Evolutionary conservation across 2,888 invertebrate genomes (phyloP).

Genomic region (Hyposoter didymator): DNA sequence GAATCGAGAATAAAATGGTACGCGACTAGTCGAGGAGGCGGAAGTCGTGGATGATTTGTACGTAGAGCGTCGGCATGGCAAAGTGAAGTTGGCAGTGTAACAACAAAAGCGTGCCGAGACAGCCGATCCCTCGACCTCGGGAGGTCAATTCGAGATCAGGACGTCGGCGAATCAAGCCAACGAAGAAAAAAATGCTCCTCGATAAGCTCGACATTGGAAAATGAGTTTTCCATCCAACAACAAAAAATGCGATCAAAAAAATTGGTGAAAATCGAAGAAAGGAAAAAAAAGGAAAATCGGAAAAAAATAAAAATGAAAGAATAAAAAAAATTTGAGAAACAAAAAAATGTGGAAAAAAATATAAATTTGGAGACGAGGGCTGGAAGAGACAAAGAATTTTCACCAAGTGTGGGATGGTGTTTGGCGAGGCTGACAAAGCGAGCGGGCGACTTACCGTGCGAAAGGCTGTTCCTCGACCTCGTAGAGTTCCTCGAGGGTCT

Average conservation of each 20-base stretch:
- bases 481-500: slow-evolving; percentile 83
- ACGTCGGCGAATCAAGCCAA: slow-evolving; percentile 31
- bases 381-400: neutral
- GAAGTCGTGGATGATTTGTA: slow-evolving; percentile 23
- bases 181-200: neutral
- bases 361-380: neutral
- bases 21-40: slow-evolving; percentile 24
- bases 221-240: neutral
- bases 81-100: slow-evolving; percentile 24
- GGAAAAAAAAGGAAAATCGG: neutral
- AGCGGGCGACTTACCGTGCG: slow-evolving; percentile 79
- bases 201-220: neutral
- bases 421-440: slow-evolving; percentile 17
- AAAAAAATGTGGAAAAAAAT: neutral
- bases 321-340: neutral
- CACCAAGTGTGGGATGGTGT: neutral
- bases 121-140: slow-evolving; percentile 68
- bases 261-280: neutral
- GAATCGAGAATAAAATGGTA: slow-evolving; percentile 15
- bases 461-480: slow-evolving; percentile 84
- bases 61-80: slow-evolving; percentile 25
- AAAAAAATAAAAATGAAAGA: neutral
- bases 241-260: neutral
- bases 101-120: slow-evolving; percentile 67
- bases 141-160: slow-evolving; percentile 69